phyloP scores from a whole-genome alignment of 2,113 vertebrate species.

The Mystacornis crossleyi region DNA sequence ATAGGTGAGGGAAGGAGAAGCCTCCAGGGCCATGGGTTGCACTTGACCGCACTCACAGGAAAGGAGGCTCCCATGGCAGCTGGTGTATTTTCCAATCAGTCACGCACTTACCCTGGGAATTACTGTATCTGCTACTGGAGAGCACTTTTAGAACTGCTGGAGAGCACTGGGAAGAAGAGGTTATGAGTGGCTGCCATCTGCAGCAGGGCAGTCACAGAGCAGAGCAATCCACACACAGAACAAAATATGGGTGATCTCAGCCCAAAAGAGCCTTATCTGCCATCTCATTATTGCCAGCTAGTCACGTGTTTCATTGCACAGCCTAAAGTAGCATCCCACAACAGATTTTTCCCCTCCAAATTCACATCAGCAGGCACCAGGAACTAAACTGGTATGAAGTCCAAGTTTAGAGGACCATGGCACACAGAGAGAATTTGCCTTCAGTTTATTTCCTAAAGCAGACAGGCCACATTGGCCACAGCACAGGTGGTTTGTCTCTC shows the following conservation, averaged over 20 bases:
- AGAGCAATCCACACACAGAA: not conserved
- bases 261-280: not conserved
- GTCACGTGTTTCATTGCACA: fast-evolving
- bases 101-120: not conserved
- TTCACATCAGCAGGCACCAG: not conserved
- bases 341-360: not conserved
- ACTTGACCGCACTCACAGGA: not conserved
- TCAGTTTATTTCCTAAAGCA: not conserved
- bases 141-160: not conserved
- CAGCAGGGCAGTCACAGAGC: not conserved
- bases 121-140: not conserved
- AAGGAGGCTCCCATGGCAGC: not conserved
- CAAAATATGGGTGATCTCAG: not conserved
- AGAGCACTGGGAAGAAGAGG: not conserved
- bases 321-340: not conserved
- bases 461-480: fast-evolving
- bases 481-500: not conserved
- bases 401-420: not conserved
- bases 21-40: fast-evolving
- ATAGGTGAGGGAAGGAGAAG: not conserved
- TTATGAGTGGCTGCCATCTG: not conserved
- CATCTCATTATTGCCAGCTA: not conserved
- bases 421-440: not conserved
- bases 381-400: not conserved
- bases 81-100: not conserved